Conservation (phyloP, 2,113 vertebrate species). For the Apus apus region DNA sequence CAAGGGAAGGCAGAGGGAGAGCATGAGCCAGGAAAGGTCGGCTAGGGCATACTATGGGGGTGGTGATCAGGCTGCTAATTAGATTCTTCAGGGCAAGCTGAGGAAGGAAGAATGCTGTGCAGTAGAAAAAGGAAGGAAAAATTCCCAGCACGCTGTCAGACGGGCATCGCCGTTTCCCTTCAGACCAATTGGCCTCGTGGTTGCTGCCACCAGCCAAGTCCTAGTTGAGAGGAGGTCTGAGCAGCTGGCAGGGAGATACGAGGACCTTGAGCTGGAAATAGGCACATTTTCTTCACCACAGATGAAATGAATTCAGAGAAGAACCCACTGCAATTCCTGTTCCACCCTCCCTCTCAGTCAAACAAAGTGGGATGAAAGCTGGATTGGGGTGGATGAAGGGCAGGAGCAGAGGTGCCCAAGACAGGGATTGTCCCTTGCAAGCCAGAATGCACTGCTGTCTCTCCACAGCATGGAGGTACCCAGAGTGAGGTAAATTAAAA, state of each 20-base stretch:
- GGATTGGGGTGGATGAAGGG: background rate
- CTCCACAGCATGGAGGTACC: background rate
- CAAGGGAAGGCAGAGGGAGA: background rate
- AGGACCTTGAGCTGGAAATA: background rate
- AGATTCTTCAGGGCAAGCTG: background rate
- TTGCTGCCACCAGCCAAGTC: background rate
- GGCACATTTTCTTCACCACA: background rate
- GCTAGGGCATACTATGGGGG: background rate
- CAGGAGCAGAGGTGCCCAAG: background rate
- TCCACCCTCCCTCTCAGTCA: fast-evolving
- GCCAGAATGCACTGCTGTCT: background rate
- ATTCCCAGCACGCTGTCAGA: background rate
- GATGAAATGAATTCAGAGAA: background rate
- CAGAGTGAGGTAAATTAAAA: background rate
- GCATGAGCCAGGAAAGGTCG: background rate
- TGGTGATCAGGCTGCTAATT: constrained; percentile 50
- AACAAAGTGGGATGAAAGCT: background rate
- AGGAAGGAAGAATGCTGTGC: background rate
- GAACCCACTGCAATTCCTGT: background rate
- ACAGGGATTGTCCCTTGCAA: background rate
- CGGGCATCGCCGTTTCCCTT: background rate
- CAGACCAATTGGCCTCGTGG: background rate
- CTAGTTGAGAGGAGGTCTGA: background rate
- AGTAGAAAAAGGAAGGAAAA: background rate
- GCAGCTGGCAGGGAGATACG: background rate